Base-by-base conservation (phyloP, 2,113 vertebrate genomes). In the Microtus ochrogaster region DNA sequence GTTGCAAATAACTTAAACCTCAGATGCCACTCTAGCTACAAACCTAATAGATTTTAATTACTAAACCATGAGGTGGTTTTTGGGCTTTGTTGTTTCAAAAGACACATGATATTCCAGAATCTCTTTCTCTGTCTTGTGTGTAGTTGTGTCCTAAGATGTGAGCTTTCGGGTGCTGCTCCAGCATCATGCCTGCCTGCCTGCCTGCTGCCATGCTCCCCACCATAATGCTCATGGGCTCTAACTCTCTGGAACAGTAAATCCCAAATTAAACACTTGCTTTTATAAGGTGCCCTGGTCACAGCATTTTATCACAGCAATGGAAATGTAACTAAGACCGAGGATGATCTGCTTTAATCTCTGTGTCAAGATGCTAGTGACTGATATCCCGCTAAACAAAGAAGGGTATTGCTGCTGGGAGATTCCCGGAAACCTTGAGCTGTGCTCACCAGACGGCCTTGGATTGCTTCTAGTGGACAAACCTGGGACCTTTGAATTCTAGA, bases 391-490 rank as follows among this genome's bases (percentile, higher is more conserved):
- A 55, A 83, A 81, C 17, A 44, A 41, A 83, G 33, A 55, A 92
- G 44, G 63, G 26, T 58, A 88, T 58, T 73, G 24, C 63, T 89
- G 39, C 17, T n/a, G 22, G 73, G 33, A 87, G 39, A 72, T 13
- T 39, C 58, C 26, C 16, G 14, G 39, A 65, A 44, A 66, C 4
- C 39, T 30, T 84, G 61, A 28, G 24, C 30, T 33, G 5, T 19
- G 2, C 13, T 26, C 58, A 39, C 49, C 52, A n/a, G 47, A 8
- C 39, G 36, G 10, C 63, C 30, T 47, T 16, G 39, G 83, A 47
- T 82, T 39, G 52, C 30, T 95, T 94, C 36, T 93, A 24, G 16
- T 74, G 88, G 83, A 68, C 41, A 97, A 74, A 76, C 13, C 7
- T 28, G 24, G 36, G 9, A 79, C 76, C 36, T 81, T 24, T 79